Percentiles rank a stretch among this genome's conserved stretches.
phyloP scores from a whole-genome alignment of 23 tunicate species.

The Corella eumyota region DNA sequence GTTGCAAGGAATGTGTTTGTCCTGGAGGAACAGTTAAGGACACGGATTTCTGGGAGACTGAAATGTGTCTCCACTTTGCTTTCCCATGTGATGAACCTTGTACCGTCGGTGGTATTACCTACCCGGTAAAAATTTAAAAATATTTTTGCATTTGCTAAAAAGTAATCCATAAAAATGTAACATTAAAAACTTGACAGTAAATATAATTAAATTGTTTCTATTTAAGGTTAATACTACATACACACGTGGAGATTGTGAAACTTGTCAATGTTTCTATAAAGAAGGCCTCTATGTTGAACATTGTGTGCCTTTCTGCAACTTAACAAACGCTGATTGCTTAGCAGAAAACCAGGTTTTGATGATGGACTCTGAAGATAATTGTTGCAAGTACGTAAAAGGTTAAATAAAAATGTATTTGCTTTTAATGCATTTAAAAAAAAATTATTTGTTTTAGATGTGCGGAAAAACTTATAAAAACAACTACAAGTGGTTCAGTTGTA shows the following conservation, averaged over 20 bases:
- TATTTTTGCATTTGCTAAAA: neutral
- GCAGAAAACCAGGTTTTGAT: constrained; percentile 39
- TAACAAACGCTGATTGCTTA: constrained; percentile 50
- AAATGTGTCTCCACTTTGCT: constrained; percentile 59
- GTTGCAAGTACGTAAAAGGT: constrained; percentile 69
- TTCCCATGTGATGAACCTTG: constrained; percentile 74
- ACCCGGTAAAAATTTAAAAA: constrained; percentile 24
- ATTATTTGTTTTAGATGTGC: constrained; percentile 13
- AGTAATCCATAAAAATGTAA: too few species aligned
- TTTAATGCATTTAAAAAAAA: neutral
- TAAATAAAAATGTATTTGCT: neutral
- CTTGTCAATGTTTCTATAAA: constrained; percentile 56
- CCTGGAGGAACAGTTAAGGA: constrained; percentile 46
- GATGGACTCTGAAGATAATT: constrained; percentile 24
- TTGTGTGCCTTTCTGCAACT: constrained; percentile 64
- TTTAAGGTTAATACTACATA: constrained; percentile 34
- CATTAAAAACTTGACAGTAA: too few species aligned
- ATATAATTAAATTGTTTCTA: too few species aligned
- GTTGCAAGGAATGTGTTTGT: constrained; percentile 52
- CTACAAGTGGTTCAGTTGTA: constrained; percentile 7
- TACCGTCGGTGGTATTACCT: constrained; percentile 15
- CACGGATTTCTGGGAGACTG: constrained; percentile 48
- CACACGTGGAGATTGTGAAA: constrained; percentile 53
- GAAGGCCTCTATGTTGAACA: constrained; percentile 37
- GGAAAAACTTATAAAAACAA: constrained; percentile 3